phyloP scores from a whole-genome alignment of 2,113 vertebrate genomes.

The Marmota flaviventris region DNA sequence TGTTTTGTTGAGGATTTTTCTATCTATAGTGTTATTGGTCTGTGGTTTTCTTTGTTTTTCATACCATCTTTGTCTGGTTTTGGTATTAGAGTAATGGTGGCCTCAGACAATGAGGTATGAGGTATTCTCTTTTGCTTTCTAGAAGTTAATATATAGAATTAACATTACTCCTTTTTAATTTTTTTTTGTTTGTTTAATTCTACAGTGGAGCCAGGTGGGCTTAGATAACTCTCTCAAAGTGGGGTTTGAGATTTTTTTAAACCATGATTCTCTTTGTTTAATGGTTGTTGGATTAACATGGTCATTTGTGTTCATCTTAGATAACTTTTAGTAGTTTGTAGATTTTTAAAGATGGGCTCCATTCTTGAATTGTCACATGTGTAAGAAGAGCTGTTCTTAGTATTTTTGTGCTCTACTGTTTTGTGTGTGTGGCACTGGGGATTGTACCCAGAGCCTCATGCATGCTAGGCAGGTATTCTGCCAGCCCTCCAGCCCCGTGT shows the following conservation, averaged over 20 bases:
- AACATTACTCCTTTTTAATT: not conserved
- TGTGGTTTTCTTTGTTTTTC: not conserved
- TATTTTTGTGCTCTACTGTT: not conserved
- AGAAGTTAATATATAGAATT: not conserved
- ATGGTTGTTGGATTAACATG: not conserved
- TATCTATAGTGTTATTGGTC: not conserved
- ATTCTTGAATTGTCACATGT: not conserved
- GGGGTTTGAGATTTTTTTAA: not conserved
- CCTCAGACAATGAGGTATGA: not conserved
- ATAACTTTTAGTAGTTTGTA: constrained; percentile 26
- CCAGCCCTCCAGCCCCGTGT: too few species aligned
- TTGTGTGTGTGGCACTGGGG: not conserved
- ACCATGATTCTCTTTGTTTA: not conserved
- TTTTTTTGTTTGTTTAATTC: not conserved
- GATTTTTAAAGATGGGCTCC: not conserved
- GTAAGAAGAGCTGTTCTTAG: not conserved
- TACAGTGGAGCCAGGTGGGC: not conserved
- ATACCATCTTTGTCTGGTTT: not conserved
- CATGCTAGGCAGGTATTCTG: too few species aligned
- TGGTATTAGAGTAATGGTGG: not conserved
- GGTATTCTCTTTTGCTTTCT: constrained; percentile 3
- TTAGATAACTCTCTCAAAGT: not conserved
- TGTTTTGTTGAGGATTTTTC: not conserved
- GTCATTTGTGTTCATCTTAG: not conserved
- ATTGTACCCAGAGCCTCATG: not conserved